Percentiles rank a stretch among this genome's conserved stretches.
Evolutionary conservation across 2,888 invertebrate genomes (phyloP).

Genomic region (Xestia c-nigrum): DNA sequence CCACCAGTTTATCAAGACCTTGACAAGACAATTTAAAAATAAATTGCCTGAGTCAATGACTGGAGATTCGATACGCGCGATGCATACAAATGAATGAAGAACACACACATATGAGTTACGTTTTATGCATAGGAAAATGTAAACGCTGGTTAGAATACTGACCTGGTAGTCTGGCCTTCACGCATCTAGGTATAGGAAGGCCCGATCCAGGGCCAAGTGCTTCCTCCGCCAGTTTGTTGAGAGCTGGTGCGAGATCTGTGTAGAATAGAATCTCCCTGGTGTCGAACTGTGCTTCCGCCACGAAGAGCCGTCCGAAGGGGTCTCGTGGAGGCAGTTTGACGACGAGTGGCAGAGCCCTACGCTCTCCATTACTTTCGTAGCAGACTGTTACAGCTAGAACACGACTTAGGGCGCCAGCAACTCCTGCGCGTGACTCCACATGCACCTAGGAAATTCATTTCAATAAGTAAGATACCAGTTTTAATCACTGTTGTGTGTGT

Average conservation of each 20-base stretch:
- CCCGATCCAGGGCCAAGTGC: conserved; percentile 83
- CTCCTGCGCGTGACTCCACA: conserved; percentile 90
- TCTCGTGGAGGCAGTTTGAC: conserved; percentile 95
- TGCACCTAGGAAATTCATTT: conserved; percentile 74
- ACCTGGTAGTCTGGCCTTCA: conserved; percentile 93
- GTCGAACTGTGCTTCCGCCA: conserved; percentile 95
- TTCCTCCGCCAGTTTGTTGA: conserved; percentile 93
- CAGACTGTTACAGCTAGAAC: conserved; percentile 94
- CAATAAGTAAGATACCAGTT: conserved; percentile 15
- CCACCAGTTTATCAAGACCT: conserved; percentile 57
- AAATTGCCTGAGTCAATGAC: conserved; percentile 65
- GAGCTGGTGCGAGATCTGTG: conserved; percentile 93
- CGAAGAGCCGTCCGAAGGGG: conserved; percentile 94
- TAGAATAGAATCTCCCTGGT: conserved; percentile 95
- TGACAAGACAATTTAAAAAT: conserved; percentile 65
- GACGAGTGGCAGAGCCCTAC: conserved; percentile 89
- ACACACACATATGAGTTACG: conserved; percentile 18
- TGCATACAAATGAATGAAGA: conserved; percentile 60
- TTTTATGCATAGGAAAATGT: conserved; percentile 5
- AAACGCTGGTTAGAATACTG: conserved; percentile 46
- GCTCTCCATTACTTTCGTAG: conserved; percentile 87
- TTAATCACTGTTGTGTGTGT: background rate
- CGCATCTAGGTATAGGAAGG: conserved; percentile 90
- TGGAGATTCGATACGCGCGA: conserved; percentile 54
- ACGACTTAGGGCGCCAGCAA: conserved; percentile 94